Conservation (phyloP, 2,797 vertebrate species). For the Amblyraja radiata region DNA sequence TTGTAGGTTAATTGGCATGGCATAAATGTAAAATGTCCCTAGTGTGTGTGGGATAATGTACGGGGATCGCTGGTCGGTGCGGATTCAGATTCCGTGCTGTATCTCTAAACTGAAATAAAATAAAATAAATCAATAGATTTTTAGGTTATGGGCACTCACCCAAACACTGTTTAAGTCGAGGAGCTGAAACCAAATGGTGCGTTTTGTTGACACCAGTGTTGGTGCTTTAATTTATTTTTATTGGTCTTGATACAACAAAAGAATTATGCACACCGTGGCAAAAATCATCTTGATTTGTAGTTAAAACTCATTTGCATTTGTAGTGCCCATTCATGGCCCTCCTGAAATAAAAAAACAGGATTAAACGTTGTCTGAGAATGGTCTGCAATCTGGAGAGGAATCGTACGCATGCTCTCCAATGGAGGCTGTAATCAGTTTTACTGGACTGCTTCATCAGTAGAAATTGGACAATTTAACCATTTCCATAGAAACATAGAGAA, state of each 20-base stretch:
- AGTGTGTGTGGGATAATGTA: no score
- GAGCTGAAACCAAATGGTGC: neutral
- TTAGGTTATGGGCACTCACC: no score
- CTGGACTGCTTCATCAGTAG: neutral
- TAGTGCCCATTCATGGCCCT: neutral
- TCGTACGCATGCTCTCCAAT: neutral
- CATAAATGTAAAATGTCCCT: no score
- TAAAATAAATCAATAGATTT: no score
- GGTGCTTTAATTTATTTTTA: neutral
- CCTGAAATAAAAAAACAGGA: slow-evolving; percentile 25
- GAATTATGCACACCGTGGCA: neutral
- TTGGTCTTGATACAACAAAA: neutral
- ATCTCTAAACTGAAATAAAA: no score
- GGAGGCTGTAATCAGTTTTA: slow-evolving; percentile 29
- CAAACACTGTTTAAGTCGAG: no score
- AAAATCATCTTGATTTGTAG: neutral
- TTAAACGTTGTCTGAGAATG: slow-evolving; percentile 26
- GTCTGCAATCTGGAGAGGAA: slow-evolving; percentile 35
- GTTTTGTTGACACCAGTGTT: neutral
- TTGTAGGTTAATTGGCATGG: no score
- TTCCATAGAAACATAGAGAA: neutral
- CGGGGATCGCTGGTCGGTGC: no score
- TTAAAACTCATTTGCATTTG: slow-evolving; percentile 27
- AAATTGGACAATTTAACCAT: slow-evolving; percentile 11
- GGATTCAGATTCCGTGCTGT: no score